phyloP scores from a whole-genome alignment of 2,797 vertebrate genomes.

The Dallia pectoralis region DNA sequence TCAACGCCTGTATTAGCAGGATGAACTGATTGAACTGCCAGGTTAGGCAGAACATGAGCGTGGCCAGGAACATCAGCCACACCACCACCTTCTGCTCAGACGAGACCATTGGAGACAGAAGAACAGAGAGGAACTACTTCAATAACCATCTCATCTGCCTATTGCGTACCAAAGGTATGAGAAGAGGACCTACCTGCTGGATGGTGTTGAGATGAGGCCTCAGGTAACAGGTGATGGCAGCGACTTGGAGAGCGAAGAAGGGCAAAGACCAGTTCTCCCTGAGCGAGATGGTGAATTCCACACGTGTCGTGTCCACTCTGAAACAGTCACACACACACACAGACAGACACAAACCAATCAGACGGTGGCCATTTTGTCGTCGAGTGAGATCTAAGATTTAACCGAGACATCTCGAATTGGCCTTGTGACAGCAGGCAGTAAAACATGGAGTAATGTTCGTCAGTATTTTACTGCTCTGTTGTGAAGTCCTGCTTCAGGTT shows the following conservation, averaged over 20 bases:
- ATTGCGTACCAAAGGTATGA: not conserved
- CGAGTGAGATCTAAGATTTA: not conserved
- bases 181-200: constrained; percentile 74
- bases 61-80: constrained; percentile 83
- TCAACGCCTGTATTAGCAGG: constrained; percentile 88
- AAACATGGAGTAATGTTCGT: not conserved
- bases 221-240: constrained; percentile 87
- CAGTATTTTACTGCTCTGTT: not conserved
- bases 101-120: constrained; percentile 13
- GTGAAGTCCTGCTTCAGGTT: not conserved
- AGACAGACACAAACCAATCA: not conserved
- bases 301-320: constrained; percentile 94
- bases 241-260: constrained; percentile 90
- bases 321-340: not conserved
- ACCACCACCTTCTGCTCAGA: constrained; percentile 81
- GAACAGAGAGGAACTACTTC: too few species aligned
- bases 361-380: not conserved
- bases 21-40: constrained; percentile 99
- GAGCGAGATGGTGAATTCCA: constrained; percentile 96
- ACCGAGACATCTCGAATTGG: not conserved
- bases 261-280: constrained; percentile 98
- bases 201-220: constrained; percentile 76
- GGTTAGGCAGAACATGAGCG: constrained; percentile 89
- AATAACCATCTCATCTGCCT: not conserved
- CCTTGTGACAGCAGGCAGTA: not conserved